A percentile compares a stretch with the other conserved stretches of the same genome.
These are phyloP conservation scores for Psittacara wagleri DNA, from an alignment of 2,113 vertebrate species.

Conservation along the genomic window DNA sequence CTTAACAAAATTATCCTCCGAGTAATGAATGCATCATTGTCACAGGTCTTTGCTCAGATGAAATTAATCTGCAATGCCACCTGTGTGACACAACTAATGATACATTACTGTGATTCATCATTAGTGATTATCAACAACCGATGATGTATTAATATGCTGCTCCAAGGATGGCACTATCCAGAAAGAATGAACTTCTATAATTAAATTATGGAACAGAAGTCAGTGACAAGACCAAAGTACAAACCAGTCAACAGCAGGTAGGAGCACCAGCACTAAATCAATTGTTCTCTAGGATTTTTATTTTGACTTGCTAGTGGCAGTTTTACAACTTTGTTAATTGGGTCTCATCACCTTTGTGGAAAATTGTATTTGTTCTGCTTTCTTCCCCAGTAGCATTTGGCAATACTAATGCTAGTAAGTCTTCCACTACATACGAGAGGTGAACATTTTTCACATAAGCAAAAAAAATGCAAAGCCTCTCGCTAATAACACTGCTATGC, in stretches of 20 bases:
- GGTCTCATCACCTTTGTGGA: conserved; percentile 7
- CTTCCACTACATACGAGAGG: background rate
- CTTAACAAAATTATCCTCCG: conserved; percentile 49
- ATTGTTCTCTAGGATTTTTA: background rate
- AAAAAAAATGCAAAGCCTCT: background rate
- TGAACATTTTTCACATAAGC: background rate
- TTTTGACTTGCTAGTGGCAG: background rate
- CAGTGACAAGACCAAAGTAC: background rate
- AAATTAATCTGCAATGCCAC: conserved; percentile 76
- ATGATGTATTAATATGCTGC: conserved; percentile 66
- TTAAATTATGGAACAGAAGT: conserved; percentile 50
- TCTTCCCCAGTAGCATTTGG: conserved; percentile 15
- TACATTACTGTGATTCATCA: conserved; percentile 71
- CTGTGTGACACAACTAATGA: conserved; percentile 69
- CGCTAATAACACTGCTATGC: background rate
- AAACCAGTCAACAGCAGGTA: conserved; percentile 21
- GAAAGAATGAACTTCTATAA: conserved; percentile 45
- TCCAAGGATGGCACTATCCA: conserved; percentile 41
- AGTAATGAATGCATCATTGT: conserved; percentile 66
- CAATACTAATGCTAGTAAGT: background rate
- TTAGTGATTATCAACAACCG: conserved; percentile 63
- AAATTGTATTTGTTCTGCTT: conserved; percentile 47
- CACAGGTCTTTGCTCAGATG: conserved; percentile 33
- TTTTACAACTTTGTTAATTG: conserved; percentile 38
- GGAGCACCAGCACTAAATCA: background rate